Conservation (phyloP, 2,113 vertebrate species). For the Symphodus melops region DNA sequence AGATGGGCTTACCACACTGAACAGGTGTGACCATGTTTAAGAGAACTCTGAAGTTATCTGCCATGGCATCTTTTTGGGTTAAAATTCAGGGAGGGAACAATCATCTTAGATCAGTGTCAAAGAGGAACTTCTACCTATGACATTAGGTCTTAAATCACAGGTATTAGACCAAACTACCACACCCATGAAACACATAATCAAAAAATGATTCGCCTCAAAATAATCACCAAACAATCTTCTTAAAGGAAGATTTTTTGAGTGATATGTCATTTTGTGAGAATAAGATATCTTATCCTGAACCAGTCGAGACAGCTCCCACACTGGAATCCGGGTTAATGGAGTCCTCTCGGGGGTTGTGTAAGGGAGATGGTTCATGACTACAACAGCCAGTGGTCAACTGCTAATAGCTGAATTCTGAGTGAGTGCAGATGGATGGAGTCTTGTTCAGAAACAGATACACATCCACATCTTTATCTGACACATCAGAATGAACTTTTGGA, state of each 20-base stretch:
- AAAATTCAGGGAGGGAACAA: conserved; percentile 18
- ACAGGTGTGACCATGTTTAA: background rate
- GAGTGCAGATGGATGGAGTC: conserved; percentile 4
- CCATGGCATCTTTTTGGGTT: background rate
- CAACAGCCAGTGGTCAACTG: conserved; percentile 38
- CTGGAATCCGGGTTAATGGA: conserved; percentile 57
- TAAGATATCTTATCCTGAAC: conserved; percentile 47
- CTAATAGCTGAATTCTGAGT: conserved; percentile 40
- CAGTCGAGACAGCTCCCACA: conserved; percentile 26
- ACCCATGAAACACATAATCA: conserved; percentile 24
- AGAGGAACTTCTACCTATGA: conserved; percentile 61
- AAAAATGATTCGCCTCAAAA: conserved; percentile 49
- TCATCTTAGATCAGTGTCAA: conserved; percentile 62
- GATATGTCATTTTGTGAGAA: conserved; percentile 11
- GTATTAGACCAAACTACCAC: conserved; percentile 39
- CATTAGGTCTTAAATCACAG: conserved; percentile 48
- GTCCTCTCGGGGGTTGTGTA: conserved; percentile 43
- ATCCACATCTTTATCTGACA: conserved; percentile 25
- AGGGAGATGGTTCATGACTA: conserved; percentile 38
- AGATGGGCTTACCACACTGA: conserved; percentile 33
- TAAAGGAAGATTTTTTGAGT: conserved; percentile 27
- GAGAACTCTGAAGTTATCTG: background rate
- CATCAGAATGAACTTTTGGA: conserved; percentile 17
- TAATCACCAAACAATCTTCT: background rate
- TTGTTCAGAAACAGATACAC: conserved; percentile 27